These are phyloP conservation scores for Morbakka virulenta DNA, from an alignment of 30 jellyfish, hydroid and myxozoan genomes.

Conservation along the genomic window DNA sequence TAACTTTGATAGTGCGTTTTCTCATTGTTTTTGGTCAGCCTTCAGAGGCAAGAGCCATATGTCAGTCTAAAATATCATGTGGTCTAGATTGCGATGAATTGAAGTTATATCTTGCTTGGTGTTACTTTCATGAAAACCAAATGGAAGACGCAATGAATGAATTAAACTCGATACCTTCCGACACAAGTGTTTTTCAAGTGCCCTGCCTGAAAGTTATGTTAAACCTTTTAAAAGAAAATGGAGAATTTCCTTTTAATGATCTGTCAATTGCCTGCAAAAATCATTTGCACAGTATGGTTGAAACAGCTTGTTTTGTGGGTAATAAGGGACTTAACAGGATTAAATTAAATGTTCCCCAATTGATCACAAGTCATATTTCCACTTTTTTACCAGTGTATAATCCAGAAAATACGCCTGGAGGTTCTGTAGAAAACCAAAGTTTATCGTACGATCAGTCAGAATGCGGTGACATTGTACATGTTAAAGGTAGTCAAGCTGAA, in stretches of 20 bases:
- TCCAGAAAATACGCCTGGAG: background rate
- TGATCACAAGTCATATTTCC: background rate
- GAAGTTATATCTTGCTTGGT: constrained; percentile 3
- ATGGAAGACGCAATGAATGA: constrained; percentile 27
- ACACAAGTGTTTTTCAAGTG: background rate
- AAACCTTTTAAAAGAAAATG: constrained; percentile 1
- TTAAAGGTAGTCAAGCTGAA: background rate
- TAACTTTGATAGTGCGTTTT: constrained; percentile 21
- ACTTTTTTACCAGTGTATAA: background rate
- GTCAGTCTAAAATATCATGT: constrained; percentile 5
- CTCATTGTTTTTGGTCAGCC: constrained; percentile 10
- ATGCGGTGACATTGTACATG: no score
- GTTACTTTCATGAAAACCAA: constrained; percentile 22
- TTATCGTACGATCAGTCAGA: background rate
- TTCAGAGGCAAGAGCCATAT: constrained; percentile 24
- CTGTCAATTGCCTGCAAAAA: constrained; percentile 39
- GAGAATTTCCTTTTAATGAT: constrained; percentile 34
- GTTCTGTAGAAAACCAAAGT: no score
- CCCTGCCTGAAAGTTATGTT: background rate
- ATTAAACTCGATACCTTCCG: background rate
- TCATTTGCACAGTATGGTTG: constrained; percentile 17
- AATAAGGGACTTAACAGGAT: background rate
- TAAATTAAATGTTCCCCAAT: background rate
- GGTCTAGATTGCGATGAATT: constrained; percentile 6
- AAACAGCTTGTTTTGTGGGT: background rate